A percentile compares a stretch with the other conserved stretches of the same genome.
Evolutionary conservation across 2,888 invertebrate species (phyloP).

Genomic region (Crossocerus cetratus): DNA sequence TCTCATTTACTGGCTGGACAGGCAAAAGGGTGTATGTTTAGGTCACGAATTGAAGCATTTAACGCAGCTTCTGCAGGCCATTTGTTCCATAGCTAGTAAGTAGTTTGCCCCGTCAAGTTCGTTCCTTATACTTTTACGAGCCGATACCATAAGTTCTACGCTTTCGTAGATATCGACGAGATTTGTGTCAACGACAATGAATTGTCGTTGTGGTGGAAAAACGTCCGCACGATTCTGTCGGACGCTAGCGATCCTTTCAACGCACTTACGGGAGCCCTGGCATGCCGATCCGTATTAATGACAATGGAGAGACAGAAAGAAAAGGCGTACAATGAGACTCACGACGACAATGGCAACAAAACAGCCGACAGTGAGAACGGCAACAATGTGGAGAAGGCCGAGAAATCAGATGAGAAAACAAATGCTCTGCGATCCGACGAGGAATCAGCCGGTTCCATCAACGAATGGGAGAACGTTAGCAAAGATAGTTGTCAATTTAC

Average conservation of each 20-base stretch:
- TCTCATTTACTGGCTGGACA: slow-evolving; percentile 85
- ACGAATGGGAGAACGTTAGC: slow-evolving; percentile 89
- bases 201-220: slow-evolving; percentile 90
- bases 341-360: slow-evolving; percentile 62
- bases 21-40: slow-evolving; percentile 76
- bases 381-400: slow-evolving; percentile 57
- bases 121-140: slow-evolving; percentile 5
- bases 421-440: slow-evolving; percentile 75
- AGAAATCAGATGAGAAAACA: slow-evolving; percentile 69
- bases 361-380: slow-evolving; percentile 54
- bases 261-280: slow-evolving; percentile 89
- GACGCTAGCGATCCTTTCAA: slow-evolving; percentile 87
- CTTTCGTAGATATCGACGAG: slow-evolving; percentile 76
- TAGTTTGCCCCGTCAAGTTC: slow-evolving; percentile 21
- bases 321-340: slow-evolving; percentile 41
- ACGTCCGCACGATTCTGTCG: slow-evolving; percentile 84
- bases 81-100: slow-evolving; percentile 82
- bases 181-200: slow-evolving; percentile 83
- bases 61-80: slow-evolving; percentile 81
- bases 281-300: slow-evolving; percentile 87
- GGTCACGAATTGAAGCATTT: slow-evolving; percentile 84
- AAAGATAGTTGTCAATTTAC: slow-evolving; percentile 93
- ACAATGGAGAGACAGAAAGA: slow-evolving; percentile 77
- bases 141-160: background rate
- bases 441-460: slow-evolving; percentile 75